Evolutionary conservation across 2,113 vertebrate species (phyloP), one percentile per base, ranked within the genome.

Genomic region (Hippocampus mohnikei): DNA sequence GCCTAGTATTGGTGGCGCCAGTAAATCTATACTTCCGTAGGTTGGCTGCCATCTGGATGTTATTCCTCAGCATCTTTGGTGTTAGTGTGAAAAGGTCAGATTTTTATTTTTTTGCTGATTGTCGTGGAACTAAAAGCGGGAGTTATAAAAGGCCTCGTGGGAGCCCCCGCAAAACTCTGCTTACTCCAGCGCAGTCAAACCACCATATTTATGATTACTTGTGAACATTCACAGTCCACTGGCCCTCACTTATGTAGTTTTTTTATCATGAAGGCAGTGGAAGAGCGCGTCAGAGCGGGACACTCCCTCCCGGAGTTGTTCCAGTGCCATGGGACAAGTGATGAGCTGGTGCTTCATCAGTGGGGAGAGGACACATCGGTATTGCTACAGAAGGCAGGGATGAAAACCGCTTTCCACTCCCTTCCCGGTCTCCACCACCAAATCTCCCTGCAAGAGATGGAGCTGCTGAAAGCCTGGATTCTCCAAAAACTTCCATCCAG

Each of bases 281-380:
- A 92, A 82, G 81, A 82, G 53, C 70, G 72, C 13, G 27, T 3
- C 12, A 44, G 72, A 42, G 53, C 8, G 5, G 76, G 77, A 13
- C 52, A 52, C 3, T 20, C 66, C 13, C 84, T 93, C 63, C 95
- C 95, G 11, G 95, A 95, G 63, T 81, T 97, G 71, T 92, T 96
- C 73, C 95, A 96, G 82, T 95, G 94, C 66, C 95, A 96, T 23
- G 95, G 95, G 37, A 87, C 85, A 27, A 87, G 84, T 1, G 95
- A 97, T 72, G 88, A 95, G 0, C 84, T 96, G 48, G 94, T 96
- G 76, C 89, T 91, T 5, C 93, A 93, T 76, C 78, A 90, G 0
- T 97, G 95, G 95, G 95, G 91, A 2, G 89, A 94, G 84, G 93
- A 95, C 74, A 97, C 95, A 12, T 92, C 91, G 64, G 80, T 73